Conservation (phyloP, 2,797 vertebrate genomes). For the Clarias pachynema region DNA sequence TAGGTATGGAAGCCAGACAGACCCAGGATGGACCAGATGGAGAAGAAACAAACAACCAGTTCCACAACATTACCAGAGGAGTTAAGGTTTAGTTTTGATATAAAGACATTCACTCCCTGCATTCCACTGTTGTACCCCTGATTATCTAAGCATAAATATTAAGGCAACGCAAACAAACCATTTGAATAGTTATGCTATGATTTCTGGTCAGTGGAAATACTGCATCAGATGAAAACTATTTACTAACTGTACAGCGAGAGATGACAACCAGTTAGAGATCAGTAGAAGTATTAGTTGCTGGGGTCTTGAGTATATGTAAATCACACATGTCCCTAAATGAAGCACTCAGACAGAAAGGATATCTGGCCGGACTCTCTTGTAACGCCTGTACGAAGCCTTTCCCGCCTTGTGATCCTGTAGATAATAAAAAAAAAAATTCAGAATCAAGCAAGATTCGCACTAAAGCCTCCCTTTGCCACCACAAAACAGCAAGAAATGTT, state of each 20-base stretch:
- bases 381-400: slow-evolving; percentile 82
- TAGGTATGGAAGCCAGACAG: slow-evolving; percentile 99
- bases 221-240: slow-evolving; percentile 17
- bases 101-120: not conserved
- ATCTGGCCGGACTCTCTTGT: slow-evolving; percentile 93
- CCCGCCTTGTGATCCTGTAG: slow-evolving; percentile 82
- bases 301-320: slow-evolving; percentile 8
- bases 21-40: slow-evolving; percentile 96
- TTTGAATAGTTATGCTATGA: not conserved
- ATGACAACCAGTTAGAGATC: slow-evolving; percentile 61
- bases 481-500: not conserved
- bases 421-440: slow-evolving; percentile 36
- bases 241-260: slow-evolving; percentile 22
- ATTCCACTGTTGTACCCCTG: not conserved
- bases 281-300: slow-evolving; percentile 40
- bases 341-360: slow-evolving; percentile 79
- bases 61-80: slow-evolving; percentile 82
- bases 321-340: not conserved
- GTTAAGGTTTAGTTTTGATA: slow-evolving; percentile 77
- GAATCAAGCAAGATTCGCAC: not conserved
- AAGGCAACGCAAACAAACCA: not conserved
- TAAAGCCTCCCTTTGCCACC: not conserved
- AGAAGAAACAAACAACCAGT: slow-evolving; percentile 95
- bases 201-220: slow-evolving; percentile 45
- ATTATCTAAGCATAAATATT: slow-evolving; percentile 3